phyloP scores from a whole-genome alignment of 2,113 vertebrate species.

The Atherinomorus stipes region DNA sequence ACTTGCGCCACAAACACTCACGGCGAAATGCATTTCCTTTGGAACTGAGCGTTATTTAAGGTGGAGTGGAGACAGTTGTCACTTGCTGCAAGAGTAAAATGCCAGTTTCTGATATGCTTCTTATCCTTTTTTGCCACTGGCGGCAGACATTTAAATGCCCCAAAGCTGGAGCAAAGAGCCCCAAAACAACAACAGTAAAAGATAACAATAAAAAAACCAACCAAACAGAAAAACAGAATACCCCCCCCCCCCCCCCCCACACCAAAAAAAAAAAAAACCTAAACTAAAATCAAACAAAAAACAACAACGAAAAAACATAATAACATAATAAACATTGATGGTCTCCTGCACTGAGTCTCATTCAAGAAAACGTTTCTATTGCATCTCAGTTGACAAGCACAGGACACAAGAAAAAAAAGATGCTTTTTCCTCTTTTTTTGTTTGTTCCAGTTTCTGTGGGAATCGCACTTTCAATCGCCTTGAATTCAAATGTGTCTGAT shows the following conservation, averaged over 20 bases:
- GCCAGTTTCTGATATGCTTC: constrained; percentile 22
- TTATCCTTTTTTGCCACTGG: constrained; percentile 8
- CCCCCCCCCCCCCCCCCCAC: too few species aligned
- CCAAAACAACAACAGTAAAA: too few species aligned
- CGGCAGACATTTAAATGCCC: background rate
- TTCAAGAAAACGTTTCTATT: constrained; percentile 6
- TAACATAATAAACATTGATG: background rate
- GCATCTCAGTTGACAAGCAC: constrained; percentile 23
- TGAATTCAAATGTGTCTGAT: constrained; percentile 19
- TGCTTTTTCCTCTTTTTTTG: background rate
- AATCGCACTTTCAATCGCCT: constrained; percentile 24
- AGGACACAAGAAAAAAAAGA: background rate
- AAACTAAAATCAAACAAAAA: too few species aligned
- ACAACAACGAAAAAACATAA: too few species aligned
- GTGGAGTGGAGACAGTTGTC: background rate
- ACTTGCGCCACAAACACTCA: background rate
- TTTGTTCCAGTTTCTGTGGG: constrained; percentile 4
- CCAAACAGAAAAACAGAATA: too few species aligned
- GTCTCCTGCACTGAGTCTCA: background rate
- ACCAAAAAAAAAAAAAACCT: too few species aligned
- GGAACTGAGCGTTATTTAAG: constrained; percentile 15
- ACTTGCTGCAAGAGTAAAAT: background rate
- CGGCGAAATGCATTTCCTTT: too few species aligned
- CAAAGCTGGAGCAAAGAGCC: too few species aligned
- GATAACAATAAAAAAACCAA: constrained; percentile 11